phyloP scores from a whole-genome alignment of 2,797 vertebrate species.

The Syncerus caffer region DNA sequence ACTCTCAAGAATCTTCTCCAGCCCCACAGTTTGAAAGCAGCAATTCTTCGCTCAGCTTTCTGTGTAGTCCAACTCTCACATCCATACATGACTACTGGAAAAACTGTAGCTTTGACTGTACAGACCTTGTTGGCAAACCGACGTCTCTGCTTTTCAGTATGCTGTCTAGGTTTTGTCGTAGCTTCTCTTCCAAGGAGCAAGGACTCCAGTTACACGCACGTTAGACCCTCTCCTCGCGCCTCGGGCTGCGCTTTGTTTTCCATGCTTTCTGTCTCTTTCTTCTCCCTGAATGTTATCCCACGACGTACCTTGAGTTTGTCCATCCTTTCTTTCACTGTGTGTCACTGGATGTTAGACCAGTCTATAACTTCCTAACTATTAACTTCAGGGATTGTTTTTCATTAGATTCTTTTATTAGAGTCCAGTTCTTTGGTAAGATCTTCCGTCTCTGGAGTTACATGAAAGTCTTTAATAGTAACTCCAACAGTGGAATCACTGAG shows the following conservation, averaged over 20 bases:
- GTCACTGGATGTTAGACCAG: too few relatives aligned
- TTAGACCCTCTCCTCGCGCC: background rate
- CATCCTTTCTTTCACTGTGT: background rate
- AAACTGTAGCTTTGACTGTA: background rate
- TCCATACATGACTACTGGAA: accelerated
- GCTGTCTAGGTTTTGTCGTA: background rate
- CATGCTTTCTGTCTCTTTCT: accelerated
- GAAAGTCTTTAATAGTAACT: too few relatives aligned
- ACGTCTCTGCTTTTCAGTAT: accelerated
- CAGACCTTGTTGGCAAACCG: background rate
- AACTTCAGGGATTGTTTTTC: background rate
- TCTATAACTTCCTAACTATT: background rate
- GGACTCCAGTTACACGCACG: accelerated
- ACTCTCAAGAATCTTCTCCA: background rate
- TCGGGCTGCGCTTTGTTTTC: background rate
- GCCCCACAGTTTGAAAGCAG: background rate
- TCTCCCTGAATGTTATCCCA: background rate
- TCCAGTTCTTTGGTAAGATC: background rate
- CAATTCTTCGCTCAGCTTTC: background rate
- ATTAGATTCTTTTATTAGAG: background rate
- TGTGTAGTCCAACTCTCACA: background rate
- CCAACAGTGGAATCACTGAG: accelerated
- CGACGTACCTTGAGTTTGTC: background rate
- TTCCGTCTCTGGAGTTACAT: accelerated
- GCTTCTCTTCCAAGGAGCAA: background rate